A percentile compares a stretch with the other conserved stretches of the same genome.
phyloP scores from a whole-genome alignment of 2,888 invertebrate genomes.

The Meiosimyza platycephala region DNA sequence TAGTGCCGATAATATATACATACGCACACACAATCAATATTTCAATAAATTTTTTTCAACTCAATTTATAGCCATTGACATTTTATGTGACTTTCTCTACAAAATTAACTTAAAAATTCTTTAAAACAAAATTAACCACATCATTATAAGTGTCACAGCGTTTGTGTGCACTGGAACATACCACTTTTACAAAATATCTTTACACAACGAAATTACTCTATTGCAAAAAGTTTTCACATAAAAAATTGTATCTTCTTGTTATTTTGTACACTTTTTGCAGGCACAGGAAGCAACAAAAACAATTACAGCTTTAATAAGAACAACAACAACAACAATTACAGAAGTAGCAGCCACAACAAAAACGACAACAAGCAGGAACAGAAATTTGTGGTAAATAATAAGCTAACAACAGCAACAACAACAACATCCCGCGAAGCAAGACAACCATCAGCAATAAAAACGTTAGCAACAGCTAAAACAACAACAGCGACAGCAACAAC shows the following conservation, averaged over 20 bases:
- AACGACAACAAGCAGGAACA: slow-evolving; percentile 7
- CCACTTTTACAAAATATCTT: not conserved
- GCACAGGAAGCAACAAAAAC: slow-evolving; percentile 7
- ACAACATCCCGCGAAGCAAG: not conserved
- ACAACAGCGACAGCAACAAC: slow-evolving; percentile 10
- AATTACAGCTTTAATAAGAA: slow-evolving; percentile 7
- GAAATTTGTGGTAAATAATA: slow-evolving; percentile 4
- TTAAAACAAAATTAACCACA: too few species aligned
- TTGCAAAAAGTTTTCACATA: not conserved
- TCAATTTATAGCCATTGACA: too few species aligned
- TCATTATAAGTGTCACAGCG: not conserved
- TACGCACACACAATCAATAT: too few species aligned
- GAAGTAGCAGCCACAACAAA: not conserved
- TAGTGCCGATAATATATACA: too few species aligned
- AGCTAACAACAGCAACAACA: slow-evolving; percentile 6
- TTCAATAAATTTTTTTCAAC: too few species aligned
- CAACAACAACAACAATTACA: slow-evolving; percentile 6
- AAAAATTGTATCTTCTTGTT: slow-evolving; percentile 17
- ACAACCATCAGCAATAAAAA: slow-evolving; percentile 29
- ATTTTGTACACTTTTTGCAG: slow-evolving; percentile 6
- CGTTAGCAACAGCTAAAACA: slow-evolving; percentile 2
- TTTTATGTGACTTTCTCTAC: too few species aligned
- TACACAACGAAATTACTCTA: too few species aligned
- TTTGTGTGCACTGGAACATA: not conserved
- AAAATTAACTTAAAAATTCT: too few species aligned